These are phyloP conservation scores for Notocelia uddmanniana DNA, from an alignment of 2,888 invertebrate genomes.

Conservation along the genomic window DNA sequence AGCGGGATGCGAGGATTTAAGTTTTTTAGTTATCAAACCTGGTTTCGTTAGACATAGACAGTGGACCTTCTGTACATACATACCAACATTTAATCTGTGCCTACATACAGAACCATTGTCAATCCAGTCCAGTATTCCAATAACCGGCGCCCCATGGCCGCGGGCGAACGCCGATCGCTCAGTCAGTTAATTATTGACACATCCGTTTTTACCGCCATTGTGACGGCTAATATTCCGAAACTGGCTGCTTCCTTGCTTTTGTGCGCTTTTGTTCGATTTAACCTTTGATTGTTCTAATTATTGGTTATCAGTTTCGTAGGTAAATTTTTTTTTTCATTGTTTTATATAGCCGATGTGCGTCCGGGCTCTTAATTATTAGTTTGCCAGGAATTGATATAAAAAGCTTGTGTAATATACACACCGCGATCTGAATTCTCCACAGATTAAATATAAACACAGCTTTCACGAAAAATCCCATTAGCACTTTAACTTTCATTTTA, in stretches of 20 bases:
- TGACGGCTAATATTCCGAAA: conserved; percentile 71
- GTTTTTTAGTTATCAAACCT: too few relatives aligned
- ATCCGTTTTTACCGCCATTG: conserved; percentile 79
- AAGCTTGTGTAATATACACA: too few relatives aligned
- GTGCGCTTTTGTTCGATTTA: conserved; percentile 63
- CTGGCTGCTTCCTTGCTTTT: conserved; percentile 79
- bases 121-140: conserved; percentile 60
- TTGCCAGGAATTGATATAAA: too few relatives aligned
- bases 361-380: too few relatives aligned
- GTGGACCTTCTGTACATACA: too few relatives aligned
- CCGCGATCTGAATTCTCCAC: too few relatives aligned
- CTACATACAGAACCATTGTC: conserved; percentile 55
- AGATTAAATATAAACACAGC: not conserved
- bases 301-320: conserved; percentile 62
- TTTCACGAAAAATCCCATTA: conserved; percentile 9
- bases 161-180: conserved; percentile 75
- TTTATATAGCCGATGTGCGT: too few relatives aligned
- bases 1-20: too few relatives aligned
- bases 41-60: too few relatives aligned
- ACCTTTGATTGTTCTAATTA: conserved; percentile 65
- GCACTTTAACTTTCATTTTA: conserved; percentile 22
- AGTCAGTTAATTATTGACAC: conserved; percentile 85
- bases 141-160: conserved; percentile 69
- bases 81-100: not conserved
- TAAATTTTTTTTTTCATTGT: too few relatives aligned